These are phyloP conservation scores for Clitarchus hookeri DNA, from an alignment of 2,888 invertebrate genomes.

Conservation along the genomic window DNA sequence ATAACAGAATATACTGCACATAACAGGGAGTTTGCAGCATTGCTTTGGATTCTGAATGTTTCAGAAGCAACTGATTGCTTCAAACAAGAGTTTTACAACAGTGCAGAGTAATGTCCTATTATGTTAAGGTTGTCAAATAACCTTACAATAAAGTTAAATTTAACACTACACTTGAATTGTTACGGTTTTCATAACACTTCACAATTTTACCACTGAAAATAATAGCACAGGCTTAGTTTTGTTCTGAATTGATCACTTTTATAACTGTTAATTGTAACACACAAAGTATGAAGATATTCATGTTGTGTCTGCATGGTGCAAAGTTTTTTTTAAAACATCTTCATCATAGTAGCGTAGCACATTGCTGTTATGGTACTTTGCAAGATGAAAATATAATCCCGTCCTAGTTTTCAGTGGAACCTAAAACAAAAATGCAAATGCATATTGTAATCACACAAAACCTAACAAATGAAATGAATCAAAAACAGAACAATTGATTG, in stretches of 20 bases:
- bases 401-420: not conserved
- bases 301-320: not conserved
- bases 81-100: not conserved
- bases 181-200: not conserved
- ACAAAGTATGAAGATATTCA: not conserved
- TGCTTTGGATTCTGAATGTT: not conserved
- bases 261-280: not conserved
- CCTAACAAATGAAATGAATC: not conserved
- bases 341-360: not conserved
- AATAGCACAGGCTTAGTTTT: not conserved
- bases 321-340: not conserved
- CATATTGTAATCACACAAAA: not conserved
- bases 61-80: not conserved
- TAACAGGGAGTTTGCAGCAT: not conserved
- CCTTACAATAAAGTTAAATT: not conserved
- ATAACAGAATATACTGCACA: not conserved
- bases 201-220: not conserved
- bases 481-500: too few relatives aligned
- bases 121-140: not conserved
- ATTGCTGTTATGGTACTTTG: not conserved
- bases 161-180: not conserved
- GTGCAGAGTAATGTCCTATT: not conserved
- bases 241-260: not conserved
- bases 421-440: not conserved
- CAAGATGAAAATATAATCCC: not conserved